phyloP scores from a whole-genome alignment of 2,113 vertebrate genomes.

The Chaenogobius annularis region DNA sequence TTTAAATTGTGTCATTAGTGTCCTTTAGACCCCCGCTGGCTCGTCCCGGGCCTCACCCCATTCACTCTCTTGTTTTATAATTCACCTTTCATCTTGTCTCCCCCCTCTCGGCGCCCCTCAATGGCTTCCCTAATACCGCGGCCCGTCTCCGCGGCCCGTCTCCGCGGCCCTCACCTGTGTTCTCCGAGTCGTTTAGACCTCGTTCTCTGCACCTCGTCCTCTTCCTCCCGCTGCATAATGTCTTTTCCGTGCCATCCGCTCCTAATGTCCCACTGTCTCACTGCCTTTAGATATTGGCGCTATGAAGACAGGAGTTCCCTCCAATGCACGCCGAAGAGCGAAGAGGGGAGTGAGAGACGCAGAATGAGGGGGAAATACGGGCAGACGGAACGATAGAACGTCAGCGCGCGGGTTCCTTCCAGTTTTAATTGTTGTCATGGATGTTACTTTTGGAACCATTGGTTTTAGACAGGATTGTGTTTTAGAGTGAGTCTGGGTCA shows the following conservation, averaged over 20 bases:
- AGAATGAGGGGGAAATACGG: neutral
- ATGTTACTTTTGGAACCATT: too few species aligned
- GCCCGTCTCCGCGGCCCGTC: slow-evolving; percentile 38
- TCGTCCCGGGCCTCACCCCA: slow-evolving; percentile 50
- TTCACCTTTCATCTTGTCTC: slow-evolving; percentile 51
- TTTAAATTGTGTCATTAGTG: slow-evolving; percentile 44
- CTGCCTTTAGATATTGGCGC: slow-evolving; percentile 63
- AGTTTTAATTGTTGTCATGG: neutral
- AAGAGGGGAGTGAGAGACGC: neutral
- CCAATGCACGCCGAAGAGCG: too few species aligned
- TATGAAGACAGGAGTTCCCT: slow-evolving; percentile 70
- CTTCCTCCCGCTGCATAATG: slow-evolving; percentile 40
- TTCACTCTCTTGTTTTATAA: slow-evolving; percentile 57
- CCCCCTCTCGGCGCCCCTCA: slow-evolving; percentile 24
- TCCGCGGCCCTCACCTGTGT: slow-evolving; percentile 32
- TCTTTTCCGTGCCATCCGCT: slow-evolving; percentile 54
- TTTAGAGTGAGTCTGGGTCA: too few species aligned
- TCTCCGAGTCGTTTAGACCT: slow-evolving; percentile 59
- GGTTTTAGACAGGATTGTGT: too few species aligned
- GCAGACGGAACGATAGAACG: slow-evolving; percentile 21
- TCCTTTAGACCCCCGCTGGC: slow-evolving; percentile 35
- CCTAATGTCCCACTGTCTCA: slow-evolving; percentile 56
- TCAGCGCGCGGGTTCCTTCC: neutral
- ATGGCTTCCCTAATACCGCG: slow-evolving; percentile 55
- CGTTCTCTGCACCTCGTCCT: slow-evolving; percentile 44